These are phyloP conservation scores for Tromatobia lineatoria DNA, from an alignment of 2,888 invertebrate species.

Conservation along the genomic window DNA sequence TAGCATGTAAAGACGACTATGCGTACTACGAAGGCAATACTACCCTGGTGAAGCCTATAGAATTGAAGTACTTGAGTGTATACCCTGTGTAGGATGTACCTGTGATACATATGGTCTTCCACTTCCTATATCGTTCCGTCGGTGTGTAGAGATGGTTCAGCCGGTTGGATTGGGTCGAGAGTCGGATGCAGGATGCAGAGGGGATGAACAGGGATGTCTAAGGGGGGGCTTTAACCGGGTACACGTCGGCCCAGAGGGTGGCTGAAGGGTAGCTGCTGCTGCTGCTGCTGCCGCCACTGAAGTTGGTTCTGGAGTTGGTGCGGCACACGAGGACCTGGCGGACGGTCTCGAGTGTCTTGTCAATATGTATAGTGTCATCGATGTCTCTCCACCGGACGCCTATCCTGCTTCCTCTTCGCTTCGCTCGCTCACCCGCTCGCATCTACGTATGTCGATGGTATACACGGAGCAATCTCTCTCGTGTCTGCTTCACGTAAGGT, in stretches of 20 bases:
- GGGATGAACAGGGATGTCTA: constrained; percentile 30
- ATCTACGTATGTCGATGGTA: constrained; percentile 36
- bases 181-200: constrained; percentile 59
- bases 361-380: constrained; percentile 85
- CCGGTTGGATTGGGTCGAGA: constrained; percentile 66
- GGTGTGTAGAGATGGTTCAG: constrained; percentile 58
- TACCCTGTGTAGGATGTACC: constrained; percentile 18
- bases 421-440: constrained; percentile 67
- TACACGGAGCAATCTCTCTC: constrained; percentile 42
- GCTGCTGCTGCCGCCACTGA: constrained; percentile 49
- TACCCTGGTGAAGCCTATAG: constrained; percentile 12
- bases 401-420: constrained; percentile 74
- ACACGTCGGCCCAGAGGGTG: constrained; percentile 52
- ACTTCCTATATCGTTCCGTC: constrained; percentile 50
- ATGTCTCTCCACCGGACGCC: constrained; percentile 83
- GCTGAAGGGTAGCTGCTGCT: constrained; percentile 40
- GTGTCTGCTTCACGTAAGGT: constrained; percentile 41
- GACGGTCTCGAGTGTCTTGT: constrained; percentile 84
- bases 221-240: constrained; percentile 37
- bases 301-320: constrained; percentile 61
- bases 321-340: constrained; percentile 61
- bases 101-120: constrained; percentile 48
- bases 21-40: constrained; percentile 12
- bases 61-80: constrained; percentile 33
- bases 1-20: constrained; percentile 24